Evolutionary conservation across 2,113 vertebrate species (phyloP).

Genomic region (Mus spicilegus): DNA sequence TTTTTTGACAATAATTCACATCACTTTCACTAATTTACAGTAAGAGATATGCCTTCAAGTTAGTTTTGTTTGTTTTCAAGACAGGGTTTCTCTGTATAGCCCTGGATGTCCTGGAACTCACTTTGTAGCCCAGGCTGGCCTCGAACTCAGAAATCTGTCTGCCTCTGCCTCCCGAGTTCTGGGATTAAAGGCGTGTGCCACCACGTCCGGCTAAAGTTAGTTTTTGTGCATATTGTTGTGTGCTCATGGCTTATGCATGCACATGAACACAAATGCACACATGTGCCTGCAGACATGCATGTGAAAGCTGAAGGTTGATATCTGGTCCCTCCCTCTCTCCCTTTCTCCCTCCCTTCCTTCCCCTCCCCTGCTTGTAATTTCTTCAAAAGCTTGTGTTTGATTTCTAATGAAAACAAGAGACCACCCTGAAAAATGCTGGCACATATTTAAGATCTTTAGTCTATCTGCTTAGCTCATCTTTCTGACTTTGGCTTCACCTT

Average conservation of each 20-base stretch:
- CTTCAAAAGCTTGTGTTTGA: neutral
- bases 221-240: neutral
- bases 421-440: constrained; percentile 16
- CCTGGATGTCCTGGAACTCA: too few species aligned
- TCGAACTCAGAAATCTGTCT: too few species aligned
- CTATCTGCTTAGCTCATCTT: neutral
- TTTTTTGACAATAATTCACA: neutral
- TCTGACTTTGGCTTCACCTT: neutral
- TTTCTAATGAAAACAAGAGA: constrained; percentile 22
- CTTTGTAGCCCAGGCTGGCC: too few species aligned
- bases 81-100: too few species aligned
- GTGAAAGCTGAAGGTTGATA: neutral
- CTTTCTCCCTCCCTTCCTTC: neutral
- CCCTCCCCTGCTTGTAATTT: neutral
- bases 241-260: neutral
- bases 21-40: neutral
- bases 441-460: neutral
- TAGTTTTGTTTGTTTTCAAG: neutral
- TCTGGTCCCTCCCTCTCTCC: neutral
- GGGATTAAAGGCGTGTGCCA: too few species aligned
- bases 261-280: neutral
- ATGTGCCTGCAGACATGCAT: neutral
- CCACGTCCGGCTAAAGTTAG: neutral
- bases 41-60: neutral
- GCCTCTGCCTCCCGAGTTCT: too few species aligned